Base-by-base conservation (phyloP, 2,888 invertebrate genomes). In the Synanthedon vespiformis region DNA sequence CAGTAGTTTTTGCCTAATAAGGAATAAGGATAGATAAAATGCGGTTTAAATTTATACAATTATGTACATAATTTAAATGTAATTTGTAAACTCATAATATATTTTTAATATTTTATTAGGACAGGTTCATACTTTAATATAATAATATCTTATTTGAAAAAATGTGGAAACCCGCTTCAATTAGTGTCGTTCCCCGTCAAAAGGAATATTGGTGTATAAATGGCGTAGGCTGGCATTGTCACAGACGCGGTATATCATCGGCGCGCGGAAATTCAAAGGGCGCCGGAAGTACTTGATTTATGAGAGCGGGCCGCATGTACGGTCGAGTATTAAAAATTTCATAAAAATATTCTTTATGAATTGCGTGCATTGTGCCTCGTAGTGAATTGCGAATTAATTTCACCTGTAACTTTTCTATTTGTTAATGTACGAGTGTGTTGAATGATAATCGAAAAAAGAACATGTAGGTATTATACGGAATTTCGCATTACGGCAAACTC, bases 281-380 rank as follows among this genome's bases (percentile, higher is more conserved):
- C 74, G 76, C 65, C 77, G 80, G 78, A 80, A 80, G 78, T 77
- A 75, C 79, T 80, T 82, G 83, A 82, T 83, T 83, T 82, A 83
- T 74, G 81, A 74, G 72, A 70, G 70, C 67, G 70, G 68, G 70
- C 68, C 74, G 70, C 74, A 70, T 75, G 72, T 76, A 78, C 74
- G 78, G 65, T 72, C 72, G 69, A 68, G 73, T 77, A 80, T 82
- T 82, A 80, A 82, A 81, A 79, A 70, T 74, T 77, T 80, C 76
- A 80, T 82, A 80, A 83, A 81, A 81, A 79, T 75, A 77, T 77
- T 77, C 74, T 73, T 74, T 74, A 73, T 78, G 75, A 80, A 70
- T 75, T 69, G 69, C 70, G 63, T 62, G 67, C 64, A 64, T 63
- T 64, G 64, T 65, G 58, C 58, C 54, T 52, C 56, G 54, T 55